These are phyloP conservation scores for Rattus norvegicus DNA, from an alignment of 2,113 vertebrate species.

Conservation along the genomic window GRCr8 NC_086029.1:56120501-56121000, in stretches of 20 bases:
- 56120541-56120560: neutral
- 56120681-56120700: neutral
- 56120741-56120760: neutral
- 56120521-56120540: neutral
- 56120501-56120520: slow-evolving; percentile 28
- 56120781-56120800: neutral
- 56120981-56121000: neutral
- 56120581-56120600: neutral
- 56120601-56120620: neutral
- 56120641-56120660: slow-evolving; percentile 49
- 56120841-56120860: slow-evolving; percentile 19
- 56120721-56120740: slow-evolving; percentile 16
- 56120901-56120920: slow-evolving; percentile 23
- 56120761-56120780: neutral
- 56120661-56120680: neutral
- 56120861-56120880: neutral
- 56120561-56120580: slow-evolving; percentile 10
- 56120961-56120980: neutral
- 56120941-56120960: slow-evolving; percentile 20
- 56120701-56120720: neutral
- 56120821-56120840: slow-evolving; percentile 19
- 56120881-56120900: neutral
- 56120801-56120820: neutral
- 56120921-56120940: slow-evolving; percentile 19
- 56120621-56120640: neutral